A percentile compares a stretch with the other conserved stretches of the same genome.
Evolutionary conservation across 2,113 vertebrate species (phyloP).

Genomic region (Ardeotis arabs): DNA sequence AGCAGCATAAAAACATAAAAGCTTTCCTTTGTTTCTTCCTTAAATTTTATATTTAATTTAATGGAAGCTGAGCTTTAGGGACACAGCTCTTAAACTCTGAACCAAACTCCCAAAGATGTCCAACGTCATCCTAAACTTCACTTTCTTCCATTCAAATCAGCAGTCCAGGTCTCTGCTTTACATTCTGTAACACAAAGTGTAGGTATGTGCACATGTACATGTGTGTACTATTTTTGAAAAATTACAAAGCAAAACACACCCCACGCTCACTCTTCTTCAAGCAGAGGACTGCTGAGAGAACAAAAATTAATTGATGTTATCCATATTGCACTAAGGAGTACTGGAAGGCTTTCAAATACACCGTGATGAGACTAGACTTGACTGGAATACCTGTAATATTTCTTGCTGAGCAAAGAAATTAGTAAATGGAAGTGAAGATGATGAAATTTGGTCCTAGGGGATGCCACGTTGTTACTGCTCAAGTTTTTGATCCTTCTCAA

Average conservation of each 20-base stretch:
- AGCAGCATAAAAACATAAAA: background rate
- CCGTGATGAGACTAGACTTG: background rate
- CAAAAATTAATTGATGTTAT: slow-evolving; percentile 42
- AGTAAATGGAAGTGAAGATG: slow-evolving; percentile 21
- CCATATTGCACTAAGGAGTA: background rate
- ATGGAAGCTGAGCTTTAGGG: background rate
- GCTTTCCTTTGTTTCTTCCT: background rate
- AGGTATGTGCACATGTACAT: background rate
- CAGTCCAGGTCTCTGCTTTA: background rate
- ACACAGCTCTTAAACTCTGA: background rate
- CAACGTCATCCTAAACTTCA: background rate
- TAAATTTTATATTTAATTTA: background rate
- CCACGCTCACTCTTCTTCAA: background rate
- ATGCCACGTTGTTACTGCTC: background rate
- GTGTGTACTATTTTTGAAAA: background rate
- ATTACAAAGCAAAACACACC: slow-evolving; percentile 4
- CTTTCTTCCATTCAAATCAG: background rate
- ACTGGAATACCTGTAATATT: slow-evolving; percentile 7
- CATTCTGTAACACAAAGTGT: background rate
- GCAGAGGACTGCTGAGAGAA: slow-evolving; percentile 1
- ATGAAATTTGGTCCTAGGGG: slow-evolving; percentile 28
- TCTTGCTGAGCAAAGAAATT: slow-evolving; percentile 40
- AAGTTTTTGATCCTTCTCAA: slow-evolving; percentile 32
- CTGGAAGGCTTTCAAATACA: slow-evolving; percentile 51
- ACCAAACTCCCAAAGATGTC: background rate